These are phyloP conservation scores for Artibeus lituratus DNA, from an alignment of 2,797 vertebrate species.

Conservation along the genomic window DNA sequence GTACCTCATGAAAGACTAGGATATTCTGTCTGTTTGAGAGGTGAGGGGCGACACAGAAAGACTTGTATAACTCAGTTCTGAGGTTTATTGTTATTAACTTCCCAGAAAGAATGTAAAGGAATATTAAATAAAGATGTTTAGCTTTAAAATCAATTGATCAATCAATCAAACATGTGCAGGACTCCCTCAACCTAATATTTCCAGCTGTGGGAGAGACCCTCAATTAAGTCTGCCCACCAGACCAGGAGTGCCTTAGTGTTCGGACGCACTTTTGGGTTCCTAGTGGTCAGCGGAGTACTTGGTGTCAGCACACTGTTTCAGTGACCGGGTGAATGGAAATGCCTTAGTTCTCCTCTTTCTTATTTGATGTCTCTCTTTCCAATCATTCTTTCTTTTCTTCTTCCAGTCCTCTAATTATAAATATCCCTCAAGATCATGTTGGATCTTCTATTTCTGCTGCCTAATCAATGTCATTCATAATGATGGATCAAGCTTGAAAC, in stretches of 20 bases:
- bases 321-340: not conserved
- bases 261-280: not conserved
- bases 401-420: not conserved
- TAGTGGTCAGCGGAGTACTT: not conserved
- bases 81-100: slow-evolving; percentile 11
- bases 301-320: not conserved
- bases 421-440: not conserved
- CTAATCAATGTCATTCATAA: not conserved
- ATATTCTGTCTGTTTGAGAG: not conserved
- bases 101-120: not conserved
- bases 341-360: no score
- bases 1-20: not conserved
- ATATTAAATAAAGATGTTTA: not conserved
- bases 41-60: not conserved
- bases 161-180: not conserved
- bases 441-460: not conserved
- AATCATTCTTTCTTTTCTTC: not conserved
- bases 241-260: not conserved
- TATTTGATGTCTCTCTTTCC: not conserved
- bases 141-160: not conserved
- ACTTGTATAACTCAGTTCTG: not conserved
- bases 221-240: not conserved
- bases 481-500: not conserved
- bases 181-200: not conserved
- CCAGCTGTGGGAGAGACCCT: not conserved